phyloP scores from a whole-genome alignment of 2,888 invertebrate genomes.

The Aethes cnicana region DNA sequence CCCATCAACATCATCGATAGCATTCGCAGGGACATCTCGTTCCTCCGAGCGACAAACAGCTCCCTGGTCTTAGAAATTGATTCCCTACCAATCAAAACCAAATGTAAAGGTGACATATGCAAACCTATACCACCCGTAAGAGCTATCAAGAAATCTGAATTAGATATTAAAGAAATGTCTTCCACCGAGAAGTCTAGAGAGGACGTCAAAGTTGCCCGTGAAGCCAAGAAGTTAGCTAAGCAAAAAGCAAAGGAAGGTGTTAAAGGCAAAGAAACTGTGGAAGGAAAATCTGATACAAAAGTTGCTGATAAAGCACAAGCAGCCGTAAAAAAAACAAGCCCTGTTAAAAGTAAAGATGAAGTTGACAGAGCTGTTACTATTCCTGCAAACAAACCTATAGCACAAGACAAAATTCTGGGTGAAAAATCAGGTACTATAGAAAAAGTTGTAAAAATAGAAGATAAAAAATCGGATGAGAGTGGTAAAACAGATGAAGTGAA shows the following conservation, averaged over 20 bases:
- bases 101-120: slow-evolving; percentile 17
- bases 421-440: background rate
- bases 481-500: background rate
- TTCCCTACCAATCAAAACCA: slow-evolving; percentile 20
- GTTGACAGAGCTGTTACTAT: slow-evolving; percentile 57
- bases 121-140: background rate
- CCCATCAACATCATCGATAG: slow-evolving; percentile 25
- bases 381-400: slow-evolving; percentile 5
- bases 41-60: slow-evolving; percentile 28
- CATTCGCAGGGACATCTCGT: slow-evolving; percentile 25
- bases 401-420: slow-evolving; percentile 3
- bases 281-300: slow-evolving; percentile 29
- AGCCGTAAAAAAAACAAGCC: slow-evolving; percentile 13
- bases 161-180: slow-evolving; percentile 49
- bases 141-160: slow-evolving; percentile 24
- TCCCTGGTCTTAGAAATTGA: slow-evolving; percentile 26
- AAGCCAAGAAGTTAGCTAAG: slow-evolving; percentile 70
- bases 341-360: slow-evolving; percentile 57
- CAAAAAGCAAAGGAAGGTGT: slow-evolving; percentile 52
- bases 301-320: slow-evolving; percentile 17
- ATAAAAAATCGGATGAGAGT: slow-evolving; percentile 2
- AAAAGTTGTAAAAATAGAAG: background rate
- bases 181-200: slow-evolving; percentile 59
- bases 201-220: slow-evolving; percentile 64
- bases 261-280: slow-evolving; percentile 22